A percentile compares a stretch with the other conserved stretches of the same genome.
Evolutionary conservation across 2,797 vertebrate genomes (phyloP).

Genomic region (Sparidentex hasta): DNA sequence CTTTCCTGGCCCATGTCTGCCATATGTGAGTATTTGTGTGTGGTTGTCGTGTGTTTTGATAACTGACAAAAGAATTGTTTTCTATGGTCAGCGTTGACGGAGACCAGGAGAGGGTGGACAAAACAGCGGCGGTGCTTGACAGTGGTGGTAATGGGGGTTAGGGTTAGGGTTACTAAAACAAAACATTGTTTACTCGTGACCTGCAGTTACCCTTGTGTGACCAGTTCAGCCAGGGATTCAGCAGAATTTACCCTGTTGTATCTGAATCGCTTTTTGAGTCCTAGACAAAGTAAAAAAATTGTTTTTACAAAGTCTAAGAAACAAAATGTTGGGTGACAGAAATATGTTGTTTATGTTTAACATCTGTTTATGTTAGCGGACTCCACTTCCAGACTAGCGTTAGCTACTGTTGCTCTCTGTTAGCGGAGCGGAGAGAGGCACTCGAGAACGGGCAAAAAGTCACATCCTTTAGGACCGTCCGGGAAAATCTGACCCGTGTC

Average conservation of each 20-base stretch:
- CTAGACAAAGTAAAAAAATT: background rate
- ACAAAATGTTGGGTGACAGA: background rate
- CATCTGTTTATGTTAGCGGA: too few species aligned
- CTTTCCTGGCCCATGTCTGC: constrained; percentile 87
- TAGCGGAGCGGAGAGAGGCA: too few species aligned
- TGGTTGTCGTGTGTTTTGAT: constrained; percentile 23
- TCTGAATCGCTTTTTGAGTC: background rate
- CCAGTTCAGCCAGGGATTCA: background rate
- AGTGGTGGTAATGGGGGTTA: background rate
- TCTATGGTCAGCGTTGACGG: constrained; percentile 1
- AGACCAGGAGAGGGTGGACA: background rate
- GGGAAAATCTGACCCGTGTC: too few species aligned
- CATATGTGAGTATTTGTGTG: constrained; percentile 83
- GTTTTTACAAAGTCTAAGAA: background rate
- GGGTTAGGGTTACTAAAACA: background rate
- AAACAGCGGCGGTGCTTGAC: background rate
- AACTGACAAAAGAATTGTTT: background rate
- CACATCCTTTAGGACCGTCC: too few species aligned
- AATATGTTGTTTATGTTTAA: too few species aligned
- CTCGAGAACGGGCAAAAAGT: too few species aligned
- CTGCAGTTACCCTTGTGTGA: too few species aligned
- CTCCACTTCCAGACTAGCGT: too few species aligned
- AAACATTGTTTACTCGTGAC: background rate
- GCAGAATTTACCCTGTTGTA: background rate
- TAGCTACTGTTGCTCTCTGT: too few species aligned